Base-by-base conservation (phyloP, 1,140 invertebrate species). In the Drosophila repletoides region DNA sequence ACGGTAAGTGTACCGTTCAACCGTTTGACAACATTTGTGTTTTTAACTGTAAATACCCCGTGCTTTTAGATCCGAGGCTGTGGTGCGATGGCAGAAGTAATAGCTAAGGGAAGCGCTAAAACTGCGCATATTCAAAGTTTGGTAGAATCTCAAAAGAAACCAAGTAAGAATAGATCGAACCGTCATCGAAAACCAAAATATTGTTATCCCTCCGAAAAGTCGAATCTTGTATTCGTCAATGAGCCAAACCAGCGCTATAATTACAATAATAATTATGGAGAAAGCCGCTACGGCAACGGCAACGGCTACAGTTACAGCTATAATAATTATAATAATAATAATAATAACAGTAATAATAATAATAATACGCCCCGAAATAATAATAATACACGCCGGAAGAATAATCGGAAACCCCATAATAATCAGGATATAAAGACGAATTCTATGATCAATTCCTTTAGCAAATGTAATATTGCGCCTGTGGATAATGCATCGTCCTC, bases 61-160 rank as follows among this genome's bases (percentile, higher is more conserved):
- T 41, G 1, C 60, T 40, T 2, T 5, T 21, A 89, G 88, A 41
- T 89, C 1, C 1, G 2, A 2, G 88, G 88, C 5, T 15, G 2
- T 17, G 88, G 88, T 2, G 49, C 48, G 0, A 69, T 28, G 22
- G 84, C 88, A 0, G 2, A 4, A 5, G 63, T 89, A 4, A 0
- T 4, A 1, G 52, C 69, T 2, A 43, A 66, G 5, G 14, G 24
- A 3, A 58, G 59, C 2, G 40, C 21, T 1, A 75, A 77, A 9
- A 55, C 74, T 2, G 68, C 60, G 1, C 88, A 89, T 15, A 89
- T 89, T 14, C 67, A 79, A 21, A 28, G 29, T 0, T n/a, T 86
- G 6, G 80, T 86, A 6, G 45, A 64, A 15, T 5, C 9, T 49
- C 70, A 79, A 58, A 76, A 72, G 19, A 77, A 68, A 9, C 43